Conservation (phyloP, 1,140 invertebrate species). For the Brevipalpus yothersi region DNA sequence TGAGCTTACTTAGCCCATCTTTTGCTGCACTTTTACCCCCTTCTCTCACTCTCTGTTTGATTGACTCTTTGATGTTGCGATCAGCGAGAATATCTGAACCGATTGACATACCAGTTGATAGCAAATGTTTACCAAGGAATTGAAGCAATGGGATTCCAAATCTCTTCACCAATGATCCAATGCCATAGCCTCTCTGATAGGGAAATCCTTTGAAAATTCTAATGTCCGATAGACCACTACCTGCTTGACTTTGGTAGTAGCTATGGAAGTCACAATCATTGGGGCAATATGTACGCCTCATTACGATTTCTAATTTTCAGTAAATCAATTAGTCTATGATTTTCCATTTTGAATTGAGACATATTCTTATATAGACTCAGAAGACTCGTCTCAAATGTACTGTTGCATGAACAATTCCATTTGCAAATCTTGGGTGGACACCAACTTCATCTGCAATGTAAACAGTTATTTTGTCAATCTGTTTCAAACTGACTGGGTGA, state of each 20-base stretch:
- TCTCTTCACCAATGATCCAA: neutral
- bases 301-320: too few relatives aligned
- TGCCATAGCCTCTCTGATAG: neutral
- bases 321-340: too few relatives aligned
- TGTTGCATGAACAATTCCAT: neutral
- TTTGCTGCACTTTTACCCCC: too few relatives aligned
- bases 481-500: neutral
- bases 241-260: neutral
- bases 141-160: neutral
- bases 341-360: neutral
- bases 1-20: too few relatives aligned
- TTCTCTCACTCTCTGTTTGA: too few relatives aligned
- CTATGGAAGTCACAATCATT: neutral
- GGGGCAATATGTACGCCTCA: neutral
- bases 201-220: neutral
- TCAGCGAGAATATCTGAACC: too few relatives aligned
- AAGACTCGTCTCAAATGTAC: neutral
- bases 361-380: neutral
- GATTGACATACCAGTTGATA: too few relatives aligned
- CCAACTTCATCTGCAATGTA: neutral
- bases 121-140: neutral
- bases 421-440: neutral
- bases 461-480: neutral
- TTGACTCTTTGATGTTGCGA: too few relatives aligned
- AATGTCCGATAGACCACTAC: neutral